Evolutionary conservation across 2,888 invertebrate species (phyloP), one percentile per base, ranked within the genome.

Genomic region (Augochlorella aurata): DNA sequence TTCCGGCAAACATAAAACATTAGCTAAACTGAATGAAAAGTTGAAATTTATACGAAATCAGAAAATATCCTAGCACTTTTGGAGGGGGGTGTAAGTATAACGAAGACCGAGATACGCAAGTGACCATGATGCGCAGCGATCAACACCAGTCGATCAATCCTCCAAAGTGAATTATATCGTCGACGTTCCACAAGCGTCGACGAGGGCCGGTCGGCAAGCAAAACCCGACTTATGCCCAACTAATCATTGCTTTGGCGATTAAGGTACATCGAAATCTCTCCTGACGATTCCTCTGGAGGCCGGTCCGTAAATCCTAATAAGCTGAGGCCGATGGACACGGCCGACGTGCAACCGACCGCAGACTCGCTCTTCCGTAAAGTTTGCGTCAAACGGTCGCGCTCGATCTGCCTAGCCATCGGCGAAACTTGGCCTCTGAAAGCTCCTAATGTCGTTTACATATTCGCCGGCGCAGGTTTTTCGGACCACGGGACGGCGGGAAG

Each of bases 351-450:
- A 14, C 65, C 73, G 65, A 79, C 83, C 83, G 73, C 82, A 76
- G 76, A 63, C 52, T n/a, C 72, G 72, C 49, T 82, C 79, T 77
- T 72, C 83, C 82, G 82, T 79, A 70, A 84, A 82, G 77, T 74
- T 72, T 82, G 82, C 82, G 79, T 84, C 83, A 79, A 84, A 84
- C 83, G 83, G 58, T n/a, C 63, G 58, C 65, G 69, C 63, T 70
- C 83, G 66, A 70, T 58, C 74, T 47, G 67, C 45, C 38, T 24
- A 24, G 29, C 68, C 61, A 74, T 74, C 79, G 83, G 72, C 79
- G 79, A 77, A 79, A 84, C 76, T 79, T 74, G 18, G 66, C 45
- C 74, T 72, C 50, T 78, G 75, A 73, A 82, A 82, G 73, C 82
- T 65, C 74, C 52, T 79, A 75, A 79, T 75, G 79, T 82, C 82